Conservation (phyloP, 2,797 vertebrate species). For the Myotis findleyi region DNA sequence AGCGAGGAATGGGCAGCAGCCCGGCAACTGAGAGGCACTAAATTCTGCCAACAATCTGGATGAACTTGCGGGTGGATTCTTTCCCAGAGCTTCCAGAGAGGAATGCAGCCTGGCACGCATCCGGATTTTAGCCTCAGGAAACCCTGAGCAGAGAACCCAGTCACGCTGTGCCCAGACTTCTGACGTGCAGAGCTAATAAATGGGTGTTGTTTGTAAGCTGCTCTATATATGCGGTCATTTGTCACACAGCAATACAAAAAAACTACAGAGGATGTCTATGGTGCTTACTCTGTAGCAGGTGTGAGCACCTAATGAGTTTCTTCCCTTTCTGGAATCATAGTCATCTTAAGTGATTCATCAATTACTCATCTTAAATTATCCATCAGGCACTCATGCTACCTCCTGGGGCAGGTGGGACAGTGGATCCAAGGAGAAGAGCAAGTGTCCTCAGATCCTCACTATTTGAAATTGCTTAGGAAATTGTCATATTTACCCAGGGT, state of each 20-base stretch:
- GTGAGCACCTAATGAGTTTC: accelerated
- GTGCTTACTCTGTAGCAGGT: not conserved
- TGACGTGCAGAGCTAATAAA: not conserved
- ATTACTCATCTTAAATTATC: not conserved
- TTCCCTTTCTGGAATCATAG: not conserved
- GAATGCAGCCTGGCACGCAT: not conserved
- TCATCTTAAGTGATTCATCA: not conserved
- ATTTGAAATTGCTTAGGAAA: not conserved
- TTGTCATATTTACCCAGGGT: not conserved
- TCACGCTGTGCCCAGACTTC: not conserved
- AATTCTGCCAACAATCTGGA: not conserved
- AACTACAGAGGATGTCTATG: not conserved
- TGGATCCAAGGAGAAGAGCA: not conserved
- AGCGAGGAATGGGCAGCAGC: not conserved
- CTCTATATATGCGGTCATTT: not conserved
- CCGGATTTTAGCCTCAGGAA: not conserved
- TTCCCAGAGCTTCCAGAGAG: not conserved
- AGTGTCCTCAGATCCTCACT: not conserved
- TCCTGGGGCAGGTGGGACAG: not conserved
- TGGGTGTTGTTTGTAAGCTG: not conserved
- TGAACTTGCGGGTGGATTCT: not conserved
- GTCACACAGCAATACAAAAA: not conserved
- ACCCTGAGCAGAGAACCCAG: not conserved
- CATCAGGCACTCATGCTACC: not conserved
- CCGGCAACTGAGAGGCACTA: not conserved